Conservation (phyloP, 2,888 invertebrate species). For the Lucinisca nassula region DNA sequence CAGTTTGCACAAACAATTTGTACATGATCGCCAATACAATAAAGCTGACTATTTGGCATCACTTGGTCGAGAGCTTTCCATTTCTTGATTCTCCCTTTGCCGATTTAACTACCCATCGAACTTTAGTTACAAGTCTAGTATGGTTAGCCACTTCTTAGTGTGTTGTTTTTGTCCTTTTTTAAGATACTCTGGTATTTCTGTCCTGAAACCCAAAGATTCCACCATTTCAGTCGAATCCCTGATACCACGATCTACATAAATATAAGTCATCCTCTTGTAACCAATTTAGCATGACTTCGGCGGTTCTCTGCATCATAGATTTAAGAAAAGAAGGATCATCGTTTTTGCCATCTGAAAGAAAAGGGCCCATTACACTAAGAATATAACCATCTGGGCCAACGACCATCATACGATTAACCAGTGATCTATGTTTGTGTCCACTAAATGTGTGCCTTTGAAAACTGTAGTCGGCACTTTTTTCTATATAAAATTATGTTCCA, state of each 20-base stretch:
- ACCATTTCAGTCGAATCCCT: neutral
- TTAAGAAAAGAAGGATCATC: neutral
- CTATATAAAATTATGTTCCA: constrained; percentile 2
- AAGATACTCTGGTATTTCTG: neutral
- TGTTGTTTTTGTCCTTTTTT: neutral
- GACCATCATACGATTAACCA: neutral
- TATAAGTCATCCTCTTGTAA: neutral
- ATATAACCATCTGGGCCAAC: neutral
- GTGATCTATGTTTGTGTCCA: neutral
- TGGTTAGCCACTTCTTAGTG: neutral
- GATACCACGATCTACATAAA: neutral
- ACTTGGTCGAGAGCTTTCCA: neutral
- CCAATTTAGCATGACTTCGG: neutral
- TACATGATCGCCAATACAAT: neutral
- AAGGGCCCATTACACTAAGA: neutral
- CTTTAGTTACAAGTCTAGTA: neutral
- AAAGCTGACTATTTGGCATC: neutral
- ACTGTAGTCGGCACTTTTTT: neutral
- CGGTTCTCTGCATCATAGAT: neutral
- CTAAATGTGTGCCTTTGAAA: constrained; percentile 20
- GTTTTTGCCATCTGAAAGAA: neutral
- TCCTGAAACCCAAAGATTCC: neutral
- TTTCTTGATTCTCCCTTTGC: neutral
- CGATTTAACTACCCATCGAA: neutral
- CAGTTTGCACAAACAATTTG: neutral